phyloP scores from a whole-genome alignment of 2,888 invertebrate genomes.

The Platyscelio sp. region DNA sequence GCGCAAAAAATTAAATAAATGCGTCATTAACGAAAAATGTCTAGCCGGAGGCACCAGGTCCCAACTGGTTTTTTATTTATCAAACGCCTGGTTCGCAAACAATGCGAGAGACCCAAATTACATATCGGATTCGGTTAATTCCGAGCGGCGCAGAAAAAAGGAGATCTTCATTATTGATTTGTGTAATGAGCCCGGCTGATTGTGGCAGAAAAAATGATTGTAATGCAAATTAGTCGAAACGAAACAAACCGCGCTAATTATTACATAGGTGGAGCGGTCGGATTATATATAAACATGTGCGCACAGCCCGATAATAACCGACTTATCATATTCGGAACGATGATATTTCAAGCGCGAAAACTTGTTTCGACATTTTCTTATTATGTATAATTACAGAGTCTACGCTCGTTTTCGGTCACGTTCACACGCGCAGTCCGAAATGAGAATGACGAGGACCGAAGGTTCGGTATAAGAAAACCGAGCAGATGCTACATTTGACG shows the following conservation, averaged over 20 bases:
- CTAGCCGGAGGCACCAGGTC: constrained; percentile 10
- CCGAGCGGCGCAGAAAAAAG: constrained; percentile 20
- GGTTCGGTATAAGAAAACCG: constrained; percentile 28
- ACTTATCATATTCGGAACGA: constrained; percentile 46
- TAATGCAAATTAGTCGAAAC: constrained; percentile 34
- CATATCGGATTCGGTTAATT: constrained; percentile 34
- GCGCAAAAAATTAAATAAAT: constrained; percentile 60
- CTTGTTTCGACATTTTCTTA: constrained; percentile 67
- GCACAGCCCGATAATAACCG: constrained; percentile 47
- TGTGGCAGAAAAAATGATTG: constrained; percentile 39
- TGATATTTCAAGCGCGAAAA: constrained; percentile 66
- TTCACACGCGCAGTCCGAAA: constrained; percentile 41
- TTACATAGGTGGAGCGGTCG: constrained; percentile 27
- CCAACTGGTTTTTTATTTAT: constrained; percentile 38
- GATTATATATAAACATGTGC: constrained; percentile 47
- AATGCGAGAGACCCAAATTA: constrained; percentile 41
- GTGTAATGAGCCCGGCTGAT: constrained; percentile 46
- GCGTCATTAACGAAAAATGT: constrained; percentile 55
- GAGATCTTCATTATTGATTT: constrained; percentile 56
- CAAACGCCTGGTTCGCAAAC: constrained; percentile 39
- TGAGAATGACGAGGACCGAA: constrained; percentile 34
- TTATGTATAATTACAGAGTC: constrained; percentile 68
- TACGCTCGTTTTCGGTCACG: constrained; percentile 55
- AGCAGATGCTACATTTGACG: constrained; percentile 66
- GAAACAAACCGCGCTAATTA: constrained; percentile 59